phyloP scores from a whole-genome alignment of 2,888 invertebrate species.

The Girardia tigrina region DNA sequence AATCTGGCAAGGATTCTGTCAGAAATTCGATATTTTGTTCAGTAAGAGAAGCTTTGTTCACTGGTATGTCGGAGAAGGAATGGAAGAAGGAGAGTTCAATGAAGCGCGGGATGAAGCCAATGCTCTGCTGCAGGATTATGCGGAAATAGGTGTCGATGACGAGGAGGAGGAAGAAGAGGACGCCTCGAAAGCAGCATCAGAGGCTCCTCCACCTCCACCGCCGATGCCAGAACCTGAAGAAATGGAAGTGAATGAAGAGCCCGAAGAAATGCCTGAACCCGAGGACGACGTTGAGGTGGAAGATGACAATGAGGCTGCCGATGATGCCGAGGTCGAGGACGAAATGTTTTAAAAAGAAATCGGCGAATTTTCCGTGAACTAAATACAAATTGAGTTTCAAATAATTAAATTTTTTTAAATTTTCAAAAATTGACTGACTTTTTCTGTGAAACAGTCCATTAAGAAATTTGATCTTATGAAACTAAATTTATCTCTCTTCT shows the following conservation, averaged over 20 bases:
- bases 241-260: background rate
- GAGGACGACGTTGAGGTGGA: background rate
- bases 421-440: background rate
- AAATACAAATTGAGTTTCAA: background rate
- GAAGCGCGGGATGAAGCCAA: slow-evolving; percentile 71
- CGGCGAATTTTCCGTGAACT: background rate
- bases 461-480: background rate
- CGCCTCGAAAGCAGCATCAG: background rate
- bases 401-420: background rate
- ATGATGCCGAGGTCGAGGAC: background rate
- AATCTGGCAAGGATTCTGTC: slow-evolving; percentile 47
- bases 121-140: slow-evolving; percentile 51
- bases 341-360: background rate
- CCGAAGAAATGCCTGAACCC: background rate
- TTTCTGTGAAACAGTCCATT: background rate
- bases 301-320: background rate
- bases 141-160: slow-evolving; percentile 48
- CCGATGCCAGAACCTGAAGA: background rate
- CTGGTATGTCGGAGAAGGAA: slow-evolving; percentile 53
- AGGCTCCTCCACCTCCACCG: background rate
- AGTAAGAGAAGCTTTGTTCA: slow-evolving; percentile 43
- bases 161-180: slow-evolving; percentile 37
- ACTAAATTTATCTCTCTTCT: background rate
- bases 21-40: slow-evolving; percentile 44
- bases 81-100: too few relatives aligned